These are phyloP conservation scores for Geotrypetes seraphini DNA, from an alignment of 2,797 vertebrate species.

Conservation along the genomic window DNA sequence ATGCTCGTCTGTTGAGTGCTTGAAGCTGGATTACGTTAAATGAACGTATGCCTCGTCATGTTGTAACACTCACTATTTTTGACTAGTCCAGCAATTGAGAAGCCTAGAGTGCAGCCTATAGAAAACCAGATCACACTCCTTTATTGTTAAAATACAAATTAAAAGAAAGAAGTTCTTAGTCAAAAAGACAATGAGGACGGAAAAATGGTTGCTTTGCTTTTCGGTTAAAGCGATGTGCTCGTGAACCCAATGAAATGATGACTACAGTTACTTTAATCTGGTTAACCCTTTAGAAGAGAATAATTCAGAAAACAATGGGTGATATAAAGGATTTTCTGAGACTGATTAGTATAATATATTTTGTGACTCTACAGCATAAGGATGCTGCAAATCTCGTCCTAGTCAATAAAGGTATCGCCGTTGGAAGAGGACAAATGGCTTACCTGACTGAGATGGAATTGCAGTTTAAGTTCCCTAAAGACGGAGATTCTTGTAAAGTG, in stretches of 20 bases:
- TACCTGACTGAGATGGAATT: conserved; percentile 41
- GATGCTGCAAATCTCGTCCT: conserved; percentile 33
- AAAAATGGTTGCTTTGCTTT: conserved; percentile 9
- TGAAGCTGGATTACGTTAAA: not conserved
- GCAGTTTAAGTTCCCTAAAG: conserved; percentile 25
- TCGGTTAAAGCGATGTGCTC: conserved; percentile 9
- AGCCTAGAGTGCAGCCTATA: not conserved
- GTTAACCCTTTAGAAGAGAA: no score
- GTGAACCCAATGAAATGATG: no score
- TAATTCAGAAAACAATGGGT: not conserved
- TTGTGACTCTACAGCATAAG: conserved; percentile 4
- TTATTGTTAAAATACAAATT: conserved; percentile 5
- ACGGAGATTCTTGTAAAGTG: conserved; percentile 50
- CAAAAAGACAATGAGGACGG: not conserved
- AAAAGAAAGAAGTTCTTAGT: conserved; percentile 2
- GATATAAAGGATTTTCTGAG: conserved; percentile 4
- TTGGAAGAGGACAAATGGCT: conserved; percentile 41
- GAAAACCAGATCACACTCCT: conserved; percentile 3
- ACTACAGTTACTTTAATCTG: no score
- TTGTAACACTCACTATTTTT: not conserved
- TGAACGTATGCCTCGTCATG: no score
- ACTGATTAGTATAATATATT: conserved; percentile 19
- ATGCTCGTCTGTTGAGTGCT: not conserved
- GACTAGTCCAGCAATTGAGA: fast-evolving
- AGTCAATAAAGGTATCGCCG: conserved; percentile 40